Conservation (phyloP, 2,797 vertebrate species). For the Pristis pectinata region DNA sequence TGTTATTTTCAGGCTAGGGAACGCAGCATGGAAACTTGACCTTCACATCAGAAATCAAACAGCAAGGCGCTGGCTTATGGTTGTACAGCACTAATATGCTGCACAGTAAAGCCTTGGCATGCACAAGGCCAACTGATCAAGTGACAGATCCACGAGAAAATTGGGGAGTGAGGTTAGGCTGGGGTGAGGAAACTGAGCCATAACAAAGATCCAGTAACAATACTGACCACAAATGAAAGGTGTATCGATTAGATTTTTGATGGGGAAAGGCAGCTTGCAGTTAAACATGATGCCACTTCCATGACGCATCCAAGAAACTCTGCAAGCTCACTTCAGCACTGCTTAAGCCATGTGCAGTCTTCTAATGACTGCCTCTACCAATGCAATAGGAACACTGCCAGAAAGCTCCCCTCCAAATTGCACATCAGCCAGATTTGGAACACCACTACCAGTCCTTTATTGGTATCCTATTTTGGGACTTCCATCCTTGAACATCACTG, state of each 20-base stretch:
- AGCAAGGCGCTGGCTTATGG: background rate
- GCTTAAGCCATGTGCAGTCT: too few species aligned
- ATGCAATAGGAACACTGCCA: background rate
- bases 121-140: background rate
- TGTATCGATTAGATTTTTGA: too few species aligned
- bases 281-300: background rate
- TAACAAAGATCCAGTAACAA: too few species aligned
- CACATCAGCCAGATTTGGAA: background rate
- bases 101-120: background rate
- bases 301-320: background rate
- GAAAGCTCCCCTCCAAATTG: background rate
- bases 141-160: background rate
- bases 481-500: background rate
- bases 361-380: too few species aligned
- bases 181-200: too few species aligned
- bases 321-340: too few species aligned
- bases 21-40: background rate
- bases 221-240: background rate
- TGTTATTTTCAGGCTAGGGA: background rate
- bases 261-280: background rate
- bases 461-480: background rate
- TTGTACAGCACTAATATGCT: background rate
- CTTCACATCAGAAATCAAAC: background rate
- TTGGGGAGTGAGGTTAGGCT: background rate
- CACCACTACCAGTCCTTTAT: background rate